A percentile compares a stretch with the other conserved stretches of the same genome.
Evolutionary conservation across 2,113 vertebrate species (phyloP).

Genomic region (Rutilus rutilus): DNA sequence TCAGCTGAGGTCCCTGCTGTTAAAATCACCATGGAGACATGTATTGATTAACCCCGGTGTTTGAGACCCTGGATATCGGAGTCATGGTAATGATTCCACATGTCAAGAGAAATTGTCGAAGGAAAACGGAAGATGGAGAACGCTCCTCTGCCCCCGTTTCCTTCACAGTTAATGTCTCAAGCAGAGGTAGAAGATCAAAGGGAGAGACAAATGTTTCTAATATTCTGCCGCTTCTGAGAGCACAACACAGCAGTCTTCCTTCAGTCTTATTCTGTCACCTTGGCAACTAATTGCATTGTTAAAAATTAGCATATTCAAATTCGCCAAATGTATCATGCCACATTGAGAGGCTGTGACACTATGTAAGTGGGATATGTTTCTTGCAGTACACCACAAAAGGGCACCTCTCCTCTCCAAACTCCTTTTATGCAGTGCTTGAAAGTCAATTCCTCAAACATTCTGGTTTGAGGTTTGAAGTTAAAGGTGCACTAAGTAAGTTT

Average conservation of each 20-base stretch:
- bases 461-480: neutral
- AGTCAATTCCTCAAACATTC: neutral
- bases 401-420: conserved; percentile 1
- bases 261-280: conserved; percentile 38
- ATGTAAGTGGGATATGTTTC: conserved; percentile 31
- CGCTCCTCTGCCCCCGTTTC: conserved; percentile 27
- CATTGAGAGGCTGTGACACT: conserved; percentile 17
- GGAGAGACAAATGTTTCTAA: conserved; percentile 43
- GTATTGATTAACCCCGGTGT: conserved; percentile 29
- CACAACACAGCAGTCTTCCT: conserved; percentile 32
- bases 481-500: neutral
- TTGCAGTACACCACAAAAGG: conserved; percentile 6
- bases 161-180: conserved; percentile 37
- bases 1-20: conserved; percentile 25
- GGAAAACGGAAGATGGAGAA: conserved; percentile 18
- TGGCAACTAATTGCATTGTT: conserved; percentile 48
- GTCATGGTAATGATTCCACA: conserved; percentile 42
- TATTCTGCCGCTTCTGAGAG: conserved; percentile 13
- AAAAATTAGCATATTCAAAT: conserved; percentile 43
- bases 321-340: conserved; percentile 21
- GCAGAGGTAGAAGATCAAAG: conserved; percentile 36
- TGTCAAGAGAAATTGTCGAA: conserved; percentile 34
- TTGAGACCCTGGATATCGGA: conserved; percentile 35
- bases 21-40: conserved; percentile 36
- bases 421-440: neutral